Percentiles rank a stretch among this genome's conserved stretches.
Evolutionary conservation across 2,113 vertebrate genomes (phyloP).

Genomic region (Oxyruncus cristatus): DNA sequence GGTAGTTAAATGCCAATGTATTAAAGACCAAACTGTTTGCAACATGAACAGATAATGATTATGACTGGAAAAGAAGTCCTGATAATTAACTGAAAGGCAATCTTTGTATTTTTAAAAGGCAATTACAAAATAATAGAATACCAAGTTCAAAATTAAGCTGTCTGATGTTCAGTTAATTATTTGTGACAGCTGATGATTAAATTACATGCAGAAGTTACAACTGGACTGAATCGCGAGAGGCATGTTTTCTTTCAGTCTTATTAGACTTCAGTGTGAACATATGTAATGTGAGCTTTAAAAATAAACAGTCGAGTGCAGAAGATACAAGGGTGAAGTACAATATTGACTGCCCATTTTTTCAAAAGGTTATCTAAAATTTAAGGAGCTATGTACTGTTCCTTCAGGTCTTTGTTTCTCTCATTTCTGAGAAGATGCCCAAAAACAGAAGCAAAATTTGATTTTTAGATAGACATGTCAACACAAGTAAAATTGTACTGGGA

Average conservation of each 20-base stretch:
- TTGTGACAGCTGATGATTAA: not conserved
- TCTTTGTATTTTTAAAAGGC: not conserved
- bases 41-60: conserved; percentile 61
- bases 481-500: conserved; percentile 8
- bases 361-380: conserved; percentile 31
- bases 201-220: conserved; percentile 6
- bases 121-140: not conserved
- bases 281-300: conserved; percentile 41
- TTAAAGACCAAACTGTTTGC: conserved; percentile 52
- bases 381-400: not conserved
- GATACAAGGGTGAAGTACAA: conserved; percentile 81
- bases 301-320: conserved; percentile 69
- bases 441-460: not conserved
- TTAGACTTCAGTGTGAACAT: conserved; percentile 62
- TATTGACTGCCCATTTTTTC: conserved; percentile 75
- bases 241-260: conserved; percentile 18
- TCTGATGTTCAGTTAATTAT: not conserved
- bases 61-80: conserved; percentile 32
- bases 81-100: conserved; percentile 29
- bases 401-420: not conserved
- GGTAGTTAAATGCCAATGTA: conserved; percentile 53
- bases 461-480: not conserved
- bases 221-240: not conserved
- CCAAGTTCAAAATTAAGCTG: not conserved
- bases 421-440: not conserved